Evolutionary conservation across 35 echinoderm and acorn worm genomes (phyloP).

Genomic region (Lytechinus pictus): DNA sequence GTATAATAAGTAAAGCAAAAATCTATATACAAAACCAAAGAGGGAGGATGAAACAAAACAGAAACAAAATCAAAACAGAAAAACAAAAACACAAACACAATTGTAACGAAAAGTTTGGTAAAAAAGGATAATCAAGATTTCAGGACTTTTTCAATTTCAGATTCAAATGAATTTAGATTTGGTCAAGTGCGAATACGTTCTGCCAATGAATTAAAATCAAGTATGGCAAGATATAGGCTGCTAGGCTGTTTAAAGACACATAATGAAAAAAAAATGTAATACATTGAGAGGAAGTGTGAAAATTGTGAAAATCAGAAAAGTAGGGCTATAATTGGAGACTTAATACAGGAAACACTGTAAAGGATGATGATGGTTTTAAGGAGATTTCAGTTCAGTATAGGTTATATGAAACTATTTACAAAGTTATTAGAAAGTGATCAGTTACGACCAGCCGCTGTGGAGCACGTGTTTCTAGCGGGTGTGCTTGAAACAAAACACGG

Average conservation of each 20-base stretch:
- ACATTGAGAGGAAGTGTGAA: not conserved
- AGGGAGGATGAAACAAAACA: too few relatives aligned
- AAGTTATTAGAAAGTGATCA: slow-evolving; percentile 28
- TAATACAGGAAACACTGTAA: not conserved
- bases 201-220: not conserved
- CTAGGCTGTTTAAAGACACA: too few relatives aligned
- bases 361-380: not conserved
- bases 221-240: too few relatives aligned
- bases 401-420: slow-evolving; percentile 36
- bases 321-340: not conserved
- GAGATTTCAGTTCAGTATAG: not conserved
- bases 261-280: not conserved
- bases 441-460: not conserved
- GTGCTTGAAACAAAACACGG: slow-evolving; percentile 13
- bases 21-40: too few relatives aligned
- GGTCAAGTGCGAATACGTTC: not conserved
- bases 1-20: too few relatives aligned
- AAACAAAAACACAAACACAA: too few relatives aligned
- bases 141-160: too few relatives aligned
- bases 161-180: not conserved
- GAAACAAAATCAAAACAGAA: too few relatives aligned
- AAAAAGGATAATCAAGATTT: too few relatives aligned
- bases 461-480: slow-evolving; percentile 26
- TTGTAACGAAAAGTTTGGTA: too few relatives aligned
- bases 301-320: not conserved